Conservation (phyloP, 2,113 vertebrate genomes). For the Colossoma macropomum region DNA sequence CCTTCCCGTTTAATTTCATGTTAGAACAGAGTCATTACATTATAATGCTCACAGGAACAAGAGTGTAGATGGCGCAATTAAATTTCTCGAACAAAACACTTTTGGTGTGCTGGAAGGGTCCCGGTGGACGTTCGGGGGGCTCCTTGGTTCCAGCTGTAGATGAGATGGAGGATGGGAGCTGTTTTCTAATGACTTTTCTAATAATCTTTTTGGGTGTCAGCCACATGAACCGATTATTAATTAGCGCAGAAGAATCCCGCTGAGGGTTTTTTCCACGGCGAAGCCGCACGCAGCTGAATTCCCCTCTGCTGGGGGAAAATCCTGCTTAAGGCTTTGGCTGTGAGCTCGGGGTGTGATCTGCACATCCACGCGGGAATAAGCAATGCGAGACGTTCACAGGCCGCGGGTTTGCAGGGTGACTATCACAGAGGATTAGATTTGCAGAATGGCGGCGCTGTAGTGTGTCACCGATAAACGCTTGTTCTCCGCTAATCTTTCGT, state of each 20-base stretch:
- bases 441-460: constrained; percentile 25
- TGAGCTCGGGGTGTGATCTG: constrained; percentile 37
- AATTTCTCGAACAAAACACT: constrained; percentile 76
- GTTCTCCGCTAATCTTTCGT: constrained; percentile 10
- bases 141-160: constrained; percentile 61
- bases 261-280: constrained; percentile 56
- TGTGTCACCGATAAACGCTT: constrained; percentile 11
- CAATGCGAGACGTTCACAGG: background rate
- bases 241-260: constrained; percentile 68
- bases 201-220: constrained; percentile 71
- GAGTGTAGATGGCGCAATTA: constrained; percentile 78
- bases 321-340: constrained; percentile 46
- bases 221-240: constrained; percentile 75
- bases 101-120: constrained; percentile 62
- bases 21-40: constrained; percentile 77
- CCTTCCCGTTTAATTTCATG: constrained; percentile 72
- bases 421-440: constrained; percentile 33
- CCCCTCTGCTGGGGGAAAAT: constrained; percentile 39
- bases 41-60: constrained; percentile 76
- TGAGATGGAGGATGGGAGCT: constrained; percentile 53
- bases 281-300: constrained; percentile 49
- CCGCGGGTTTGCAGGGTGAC: constrained; percentile 29
- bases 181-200: constrained; percentile 75
- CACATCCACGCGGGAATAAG: constrained; percentile 25
- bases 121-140: constrained; percentile 64